A percentile compares a stretch with the other conserved stretches of the same genome.
These are phyloP conservation scores for Gadus macrocephalus DNA, from an alignment of 2,113 vertebrate genomes.

Conservation along the genomic window DNA sequence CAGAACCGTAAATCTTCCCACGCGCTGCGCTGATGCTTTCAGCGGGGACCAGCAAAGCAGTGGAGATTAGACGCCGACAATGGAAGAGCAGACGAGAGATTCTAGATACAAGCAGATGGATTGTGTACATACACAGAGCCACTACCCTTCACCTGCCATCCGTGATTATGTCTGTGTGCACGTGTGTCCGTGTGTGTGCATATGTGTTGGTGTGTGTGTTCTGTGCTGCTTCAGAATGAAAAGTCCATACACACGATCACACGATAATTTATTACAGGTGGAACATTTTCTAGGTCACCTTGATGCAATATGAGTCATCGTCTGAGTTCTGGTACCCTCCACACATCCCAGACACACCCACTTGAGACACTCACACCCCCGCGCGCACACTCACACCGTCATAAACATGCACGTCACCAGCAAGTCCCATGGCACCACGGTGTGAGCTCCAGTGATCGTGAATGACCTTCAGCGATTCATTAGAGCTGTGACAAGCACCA, in stretches of 20 bases:
- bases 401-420: neutral
- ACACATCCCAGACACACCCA: neutral
- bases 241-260: no score
- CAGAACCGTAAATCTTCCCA: no score
- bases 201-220: slow-evolving; percentile 2
- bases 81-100: neutral
- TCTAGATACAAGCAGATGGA: no score
- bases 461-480: slow-evolving; percentile 22
- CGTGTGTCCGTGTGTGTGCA: neutral
- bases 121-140: neutral
- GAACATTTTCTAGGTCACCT: slow-evolving; percentile 33
- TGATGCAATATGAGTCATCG: slow-evolving; percentile 34
- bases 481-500: slow-evolving; percentile 12
- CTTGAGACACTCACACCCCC: neutral
- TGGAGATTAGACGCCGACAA: neutral
- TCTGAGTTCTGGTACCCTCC: neutral
- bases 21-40: neutral
- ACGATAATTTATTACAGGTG: slow-evolving; percentile 10
- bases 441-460: slow-evolving; percentile 8
- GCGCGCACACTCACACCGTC: slow-evolving; percentile 2
- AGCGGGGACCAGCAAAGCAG: neutral
- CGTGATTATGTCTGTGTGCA: neutral
- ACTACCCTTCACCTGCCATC: neutral
- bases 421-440: neutral
- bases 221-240: neutral